A percentile compares a stretch with the other conserved stretches of the same genome.
Evolutionary conservation across 1,140 invertebrate species (phyloP).

Genomic region (Amphibalanus amphitrite): DNA sequence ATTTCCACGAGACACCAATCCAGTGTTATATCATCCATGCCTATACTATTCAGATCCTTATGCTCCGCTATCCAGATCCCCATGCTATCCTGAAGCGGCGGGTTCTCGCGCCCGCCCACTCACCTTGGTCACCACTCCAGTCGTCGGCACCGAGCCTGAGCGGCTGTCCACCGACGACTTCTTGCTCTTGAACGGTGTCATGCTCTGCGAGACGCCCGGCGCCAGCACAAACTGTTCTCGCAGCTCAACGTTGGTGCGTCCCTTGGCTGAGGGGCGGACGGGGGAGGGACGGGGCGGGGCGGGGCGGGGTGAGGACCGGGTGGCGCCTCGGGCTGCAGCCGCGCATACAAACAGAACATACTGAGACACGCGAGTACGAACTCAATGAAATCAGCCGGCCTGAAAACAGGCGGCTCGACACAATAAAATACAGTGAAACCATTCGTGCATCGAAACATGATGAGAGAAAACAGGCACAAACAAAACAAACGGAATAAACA

Average conservation of each 20-base stretch:
- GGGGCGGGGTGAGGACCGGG: neutral
- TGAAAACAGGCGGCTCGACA: neutral
- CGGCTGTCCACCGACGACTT: conserved; percentile 42
- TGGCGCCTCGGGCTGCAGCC: too few species aligned
- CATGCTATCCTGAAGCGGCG: too few species aligned
- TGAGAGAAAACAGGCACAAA: neutral
- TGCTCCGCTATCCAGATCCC: too few species aligned
- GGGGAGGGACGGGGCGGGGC: too few species aligned
- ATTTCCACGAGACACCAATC: too few species aligned
- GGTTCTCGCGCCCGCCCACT: too few species aligned
- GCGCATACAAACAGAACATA: neutral
- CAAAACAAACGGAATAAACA: neutral
- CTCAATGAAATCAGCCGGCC: neutral
- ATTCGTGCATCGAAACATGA: neutral
- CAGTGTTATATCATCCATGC: too few species aligned
- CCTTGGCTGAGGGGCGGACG: conserved; percentile 57
- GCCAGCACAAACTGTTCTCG: conserved; percentile 96
- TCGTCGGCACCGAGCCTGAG: conserved; percentile 36
- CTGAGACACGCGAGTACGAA: neutral
- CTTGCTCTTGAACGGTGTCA: conserved; percentile 79
- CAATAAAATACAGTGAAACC: neutral
- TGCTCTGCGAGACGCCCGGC: conserved; percentile 89
- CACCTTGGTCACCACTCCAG: conserved; percentile 90
- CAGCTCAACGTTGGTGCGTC: conserved; percentile 97
- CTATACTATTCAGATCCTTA: too few species aligned